Evolutionary conservation across 2,888 invertebrate genomes (phyloP), one percentile per base, ranked within the genome.

Genomic region (Cataglyphis altisquamis): DNA sequence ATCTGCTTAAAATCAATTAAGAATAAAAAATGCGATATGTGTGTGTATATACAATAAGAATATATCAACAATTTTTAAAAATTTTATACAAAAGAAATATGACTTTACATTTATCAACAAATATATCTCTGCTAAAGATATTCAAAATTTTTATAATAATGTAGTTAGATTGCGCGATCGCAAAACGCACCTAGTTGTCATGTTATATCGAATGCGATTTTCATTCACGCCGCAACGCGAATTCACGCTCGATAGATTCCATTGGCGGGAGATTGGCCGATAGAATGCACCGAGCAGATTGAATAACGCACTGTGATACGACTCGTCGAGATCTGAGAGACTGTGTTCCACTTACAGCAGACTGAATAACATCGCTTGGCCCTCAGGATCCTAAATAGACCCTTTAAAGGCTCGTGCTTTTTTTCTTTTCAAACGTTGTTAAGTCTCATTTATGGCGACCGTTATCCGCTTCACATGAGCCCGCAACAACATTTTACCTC

Each of bases 231-330:
- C 39, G n/a, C 75, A 41, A 64, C 36, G 52, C 9, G 52, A 77
- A 77, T 77, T 77, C 66, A 66, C 77, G 29, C 66, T 66, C 52
- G 41, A 77, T 66, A 52, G 39, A 77, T 77, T 66, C 66, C 55
- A 77, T 66, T 66, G 77, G 55, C 55, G 52, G 18, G 55, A 77
- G 77, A 77, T 77, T 66, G 66, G 77, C 66, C 39, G 77, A 77
- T 77, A 77, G 66, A 45, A 39, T 64, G 75, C 52, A 64, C 25
- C 48, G 39, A 39, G 29, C 39, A 55, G 66, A 77, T 77, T 66
- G 77, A 77, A 77, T 77, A 77, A 77, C 41, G 66, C 52, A 66
- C 45, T 66, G 6, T 36, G 77, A 77, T 77, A 66, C 77, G 66
- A 77, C 66, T 55, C 29, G 63, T 64, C 36, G 55, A 77, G 66